A percentile compares a stretch with the other conserved stretches of the same genome.
Conservation (phyloP, 2,113 vertebrate species). For the Nothobranchius furzeri region DNA sequence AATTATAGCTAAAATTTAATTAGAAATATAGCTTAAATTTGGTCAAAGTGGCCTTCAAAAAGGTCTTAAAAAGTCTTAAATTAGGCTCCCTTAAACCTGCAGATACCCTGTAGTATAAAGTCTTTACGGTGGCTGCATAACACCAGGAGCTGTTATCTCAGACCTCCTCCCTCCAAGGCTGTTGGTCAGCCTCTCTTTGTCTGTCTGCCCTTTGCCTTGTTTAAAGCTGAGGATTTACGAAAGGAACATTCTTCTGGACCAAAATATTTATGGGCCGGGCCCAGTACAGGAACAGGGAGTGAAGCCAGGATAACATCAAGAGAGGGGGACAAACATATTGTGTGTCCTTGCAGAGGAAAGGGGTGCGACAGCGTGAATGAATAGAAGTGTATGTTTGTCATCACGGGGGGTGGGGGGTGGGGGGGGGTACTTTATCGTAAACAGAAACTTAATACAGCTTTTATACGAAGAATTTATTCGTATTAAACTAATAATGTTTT, state of each 20-base stretch:
- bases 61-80: too few relatives aligned
- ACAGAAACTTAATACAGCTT: background rate
- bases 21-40: too few relatives aligned
- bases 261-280: conserved; percentile 71
- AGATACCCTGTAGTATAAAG: background rate
- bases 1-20: too few relatives aligned
- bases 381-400: conserved; percentile 26
- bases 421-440: conserved; percentile 16
- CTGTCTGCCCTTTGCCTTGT: conserved; percentile 56
- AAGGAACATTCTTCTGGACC: conserved; percentile 70
- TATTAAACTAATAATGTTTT: too few relatives aligned
- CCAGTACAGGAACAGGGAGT: conserved; percentile 57
- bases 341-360: conserved; percentile 46
- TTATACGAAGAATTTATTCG: background rate
- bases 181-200: conserved; percentile 38
- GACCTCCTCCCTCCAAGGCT: conserved; percentile 3
- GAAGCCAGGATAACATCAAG: conserved; percentile 58
- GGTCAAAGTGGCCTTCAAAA: too few relatives aligned
- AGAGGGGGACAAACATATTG: conserved; percentile 35
- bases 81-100: too few relatives aligned
- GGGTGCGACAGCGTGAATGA: conserved; percentile 27
- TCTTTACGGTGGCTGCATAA: conserved; percentile 37
- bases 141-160: conserved; percentile 29
- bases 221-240: conserved; percentile 65
- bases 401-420: background rate